Base-by-base conservation (phyloP, 2,113 vertebrate species). In the Pantherophis guttatus region DNA sequence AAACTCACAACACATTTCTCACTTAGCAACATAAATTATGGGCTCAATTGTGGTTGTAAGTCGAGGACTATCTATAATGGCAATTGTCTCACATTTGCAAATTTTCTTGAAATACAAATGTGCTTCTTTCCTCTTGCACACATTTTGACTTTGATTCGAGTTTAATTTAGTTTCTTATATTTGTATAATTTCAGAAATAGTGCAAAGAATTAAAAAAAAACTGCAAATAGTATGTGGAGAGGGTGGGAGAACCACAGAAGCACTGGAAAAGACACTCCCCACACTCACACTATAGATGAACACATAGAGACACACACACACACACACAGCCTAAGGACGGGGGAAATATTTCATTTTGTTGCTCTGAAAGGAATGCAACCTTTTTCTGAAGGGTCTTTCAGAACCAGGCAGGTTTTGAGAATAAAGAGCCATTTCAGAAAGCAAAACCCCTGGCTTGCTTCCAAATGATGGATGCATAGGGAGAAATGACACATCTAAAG, bases 351-450 rank as follows among this genome's bases (percentile, higher is more conserved):
- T 89, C 44, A 62, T 53, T 53, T 54, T 24, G 12, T 58, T 59
- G 89, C 15, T 87, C 62, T 50, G 26, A 57, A 13, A 12, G n/a
- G n/a, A n/a, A 70, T 88, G 39, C 62, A 55, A 89, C 62, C 12
- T 75, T 75, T 81, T 17, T 58, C 86, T 81, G 62, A 88, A 81
- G 33, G 50, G 62, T 26, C 65, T 86, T 91, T 93, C 90, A 86
- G 93, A 65, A 39, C 57, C 54, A 33, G 54, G 39, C 29, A 86
- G 54, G 54, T 29, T 21, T 8, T 8, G 90, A 44, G 70, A 91
- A 93, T 52, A 93, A 93, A 85, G 65, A 89, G 62, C 44, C 48
- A 89, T 89, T 93, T 91, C 90, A 86, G 48, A 81, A 52, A n/a
- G 86, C 39, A 57, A 52, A 44, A 50, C 23, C 8, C 21, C 39